A percentile compares a stretch with the other conserved stretches of the same genome.
These are phyloP conservation scores for Latrodectus geometricus DNA, from an alignment of 1,140 invertebrate species.

Conservation along the genomic window DNA sequence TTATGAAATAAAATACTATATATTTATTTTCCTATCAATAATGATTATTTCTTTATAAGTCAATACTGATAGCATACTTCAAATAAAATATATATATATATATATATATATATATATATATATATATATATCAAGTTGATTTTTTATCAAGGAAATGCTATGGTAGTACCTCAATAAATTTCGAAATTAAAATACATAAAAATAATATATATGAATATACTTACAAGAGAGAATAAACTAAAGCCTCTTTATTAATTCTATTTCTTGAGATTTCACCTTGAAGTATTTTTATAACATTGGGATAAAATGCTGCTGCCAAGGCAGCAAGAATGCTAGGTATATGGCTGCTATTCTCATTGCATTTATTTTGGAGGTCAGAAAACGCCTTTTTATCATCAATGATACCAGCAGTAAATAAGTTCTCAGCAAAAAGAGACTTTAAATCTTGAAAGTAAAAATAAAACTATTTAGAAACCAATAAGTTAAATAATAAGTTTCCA, in stretches of 20 bases:
- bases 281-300: slow-evolving; percentile 42
- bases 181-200: neutral
- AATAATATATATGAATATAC: neutral
- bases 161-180: neutral
- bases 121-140: no score
- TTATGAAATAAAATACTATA: no score
- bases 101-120: no score
- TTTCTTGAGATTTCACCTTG: slow-evolving; percentile 36
- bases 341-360: slow-evolving; percentile 66
- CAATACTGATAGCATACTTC: no score
- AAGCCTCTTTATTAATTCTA: slow-evolving; percentile 22
- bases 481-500: no score
- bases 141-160: no score
- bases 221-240: slow-evolving; percentile 47
- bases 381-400: slow-evolving; percentile 69
- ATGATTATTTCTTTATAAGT: no score
- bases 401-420: slow-evolving; percentile 41
- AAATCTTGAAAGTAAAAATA: slow-evolving; percentile 44
- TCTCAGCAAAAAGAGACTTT: slow-evolving; percentile 57
- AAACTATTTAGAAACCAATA: neutral
- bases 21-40: no score
- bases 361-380: slow-evolving; percentile 56
- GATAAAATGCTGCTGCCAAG: slow-evolving; percentile 70
- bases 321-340: slow-evolving; percentile 66
- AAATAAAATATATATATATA: no score